phyloP scores from a whole-genome alignment of 2,797 vertebrate genomes.

The Eulemur albifrons region DNA sequence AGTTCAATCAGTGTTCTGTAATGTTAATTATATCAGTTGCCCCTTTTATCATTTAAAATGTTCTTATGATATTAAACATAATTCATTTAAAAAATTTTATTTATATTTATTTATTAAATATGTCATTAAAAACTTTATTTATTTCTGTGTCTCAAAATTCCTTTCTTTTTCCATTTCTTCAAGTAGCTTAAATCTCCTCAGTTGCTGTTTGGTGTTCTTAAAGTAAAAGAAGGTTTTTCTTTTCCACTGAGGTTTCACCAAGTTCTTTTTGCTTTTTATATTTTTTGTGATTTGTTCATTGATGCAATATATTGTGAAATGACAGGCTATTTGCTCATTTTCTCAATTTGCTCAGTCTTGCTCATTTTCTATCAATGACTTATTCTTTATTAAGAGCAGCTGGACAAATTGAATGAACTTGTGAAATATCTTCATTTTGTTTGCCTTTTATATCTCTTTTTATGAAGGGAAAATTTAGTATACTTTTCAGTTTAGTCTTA shows the following conservation, averaged over 20 bases:
- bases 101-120: neutral
- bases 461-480: slow-evolving; percentile 23
- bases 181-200: neutral
- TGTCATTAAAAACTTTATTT: neutral
- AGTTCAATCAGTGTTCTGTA: neutral
- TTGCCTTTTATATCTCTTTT: slow-evolving; percentile 18
- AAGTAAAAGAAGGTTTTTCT: neutral
- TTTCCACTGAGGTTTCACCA: neutral
- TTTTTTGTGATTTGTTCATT: neutral
- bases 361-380: slow-evolving; percentile 42
- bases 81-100: neutral
- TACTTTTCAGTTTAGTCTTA: slow-evolving; percentile 14
- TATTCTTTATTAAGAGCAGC: slow-evolving; percentile 37
- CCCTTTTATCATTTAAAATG: neutral
- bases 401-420: neutral
- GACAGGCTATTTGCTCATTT: neutral
- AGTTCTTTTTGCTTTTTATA: neutral
- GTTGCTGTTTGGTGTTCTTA: neutral
- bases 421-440: slow-evolving; percentile 57
- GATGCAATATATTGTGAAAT: neutral
- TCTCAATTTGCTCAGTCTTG: neutral
- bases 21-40: neutral
- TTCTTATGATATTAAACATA: neutral
- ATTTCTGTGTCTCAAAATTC: neutral
- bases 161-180: slow-evolving; percentile 22